phyloP scores from a whole-genome alignment of 2,888 invertebrate genomes.

The Calameuta pallipes region DNA sequence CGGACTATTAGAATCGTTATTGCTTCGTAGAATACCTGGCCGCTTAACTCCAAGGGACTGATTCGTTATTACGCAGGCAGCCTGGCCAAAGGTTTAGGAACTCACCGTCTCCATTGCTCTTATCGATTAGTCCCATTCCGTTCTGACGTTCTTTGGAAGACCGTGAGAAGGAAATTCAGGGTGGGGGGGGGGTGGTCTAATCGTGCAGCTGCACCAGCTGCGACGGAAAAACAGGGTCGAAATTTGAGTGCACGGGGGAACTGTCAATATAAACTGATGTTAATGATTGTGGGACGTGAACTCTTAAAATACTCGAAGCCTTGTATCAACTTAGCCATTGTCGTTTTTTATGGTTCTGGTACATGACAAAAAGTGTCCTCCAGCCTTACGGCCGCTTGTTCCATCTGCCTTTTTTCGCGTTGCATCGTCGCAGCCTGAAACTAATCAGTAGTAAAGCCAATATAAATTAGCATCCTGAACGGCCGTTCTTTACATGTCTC shows the following conservation, averaged over 20 bases:
- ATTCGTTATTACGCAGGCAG: too few relatives aligned
- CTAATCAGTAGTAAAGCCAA: too few relatives aligned
- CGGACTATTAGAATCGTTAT: too few relatives aligned
- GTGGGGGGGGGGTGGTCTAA: too few relatives aligned
- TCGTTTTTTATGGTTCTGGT: not conserved
- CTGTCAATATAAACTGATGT: not conserved
- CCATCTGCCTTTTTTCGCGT: not conserved
- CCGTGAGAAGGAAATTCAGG: too few relatives aligned
- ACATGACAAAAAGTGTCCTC: not conserved
- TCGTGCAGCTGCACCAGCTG: not conserved
- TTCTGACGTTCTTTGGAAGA: not conserved
- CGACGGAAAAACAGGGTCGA: not conserved
- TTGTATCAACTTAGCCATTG: not conserved
- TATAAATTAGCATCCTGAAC: too few relatives aligned
- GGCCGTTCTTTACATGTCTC: too few relatives aligned
- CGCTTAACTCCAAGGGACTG: too few relatives aligned
- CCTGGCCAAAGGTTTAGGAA: too few relatives aligned
- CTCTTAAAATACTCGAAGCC: not conserved
- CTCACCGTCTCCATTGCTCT: too few relatives aligned
- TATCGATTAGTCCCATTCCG: not conserved
- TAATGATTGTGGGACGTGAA: not conserved
- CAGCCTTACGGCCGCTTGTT: not conserved
- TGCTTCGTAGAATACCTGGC: too few relatives aligned
- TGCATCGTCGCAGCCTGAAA: too few relatives aligned
- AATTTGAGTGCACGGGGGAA: not conserved